A percentile compares a stretch with the other conserved stretches of the same genome.
phyloP scores from a whole-genome alignment of 2,888 invertebrate species.

The Zhuqinia jingwanae region DNA sequence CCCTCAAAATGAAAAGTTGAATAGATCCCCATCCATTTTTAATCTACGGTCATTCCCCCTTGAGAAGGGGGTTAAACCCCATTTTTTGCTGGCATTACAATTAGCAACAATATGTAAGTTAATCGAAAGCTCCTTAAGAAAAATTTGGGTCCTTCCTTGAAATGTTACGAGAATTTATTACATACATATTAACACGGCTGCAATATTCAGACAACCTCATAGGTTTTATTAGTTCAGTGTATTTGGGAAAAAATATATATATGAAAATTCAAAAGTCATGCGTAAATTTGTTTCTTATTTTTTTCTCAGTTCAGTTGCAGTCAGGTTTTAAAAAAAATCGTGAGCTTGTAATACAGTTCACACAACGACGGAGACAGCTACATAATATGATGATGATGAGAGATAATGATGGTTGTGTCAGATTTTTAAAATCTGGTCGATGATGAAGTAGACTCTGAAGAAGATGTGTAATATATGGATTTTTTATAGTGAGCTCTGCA shows the following conservation, averaged over 20 bases:
- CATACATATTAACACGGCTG: no score
- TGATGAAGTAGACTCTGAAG: conserved; percentile 45
- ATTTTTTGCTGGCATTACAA: no score
- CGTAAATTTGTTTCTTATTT: conserved; percentile 30
- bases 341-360: conserved; percentile 55
- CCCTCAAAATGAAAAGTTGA: no score
- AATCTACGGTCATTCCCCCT: no score
- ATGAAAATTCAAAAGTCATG: conserved; percentile 45
- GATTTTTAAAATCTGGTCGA: conserved; percentile 60
- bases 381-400: conserved; percentile 40
- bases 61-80: no score
- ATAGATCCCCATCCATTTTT: no score
- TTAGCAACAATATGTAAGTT: no score
- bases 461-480: conserved; percentile 65
- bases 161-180: no score
- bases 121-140: no score
- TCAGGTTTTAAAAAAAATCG: conserved; percentile 61
- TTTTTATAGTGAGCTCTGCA: conserved; percentile 33
- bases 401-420: conserved; percentile 73
- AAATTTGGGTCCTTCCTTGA: no score
- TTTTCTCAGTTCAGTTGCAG: conserved; percentile 43
- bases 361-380: conserved; percentile 33
- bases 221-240: no score
- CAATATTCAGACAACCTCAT: no score
- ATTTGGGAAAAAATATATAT: neutral